Evolutionary conservation across 2,113 vertebrate genomes (phyloP).

Genomic region (Caretta caretta): DNA sequence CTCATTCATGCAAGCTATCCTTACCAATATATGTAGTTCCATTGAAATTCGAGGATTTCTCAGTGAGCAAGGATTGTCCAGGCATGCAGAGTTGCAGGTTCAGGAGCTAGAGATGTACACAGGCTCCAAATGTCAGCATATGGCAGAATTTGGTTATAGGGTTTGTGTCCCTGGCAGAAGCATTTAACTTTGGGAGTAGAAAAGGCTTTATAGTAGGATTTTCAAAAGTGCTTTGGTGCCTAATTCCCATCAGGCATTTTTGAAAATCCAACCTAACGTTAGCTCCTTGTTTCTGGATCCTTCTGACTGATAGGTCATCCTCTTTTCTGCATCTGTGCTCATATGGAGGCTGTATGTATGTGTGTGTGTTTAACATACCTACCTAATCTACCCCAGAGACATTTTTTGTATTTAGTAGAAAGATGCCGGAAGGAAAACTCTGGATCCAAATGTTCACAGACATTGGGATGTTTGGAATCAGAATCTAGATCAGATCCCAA

Average conservation of each 20-base stretch:
- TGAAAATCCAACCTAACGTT: accelerated
- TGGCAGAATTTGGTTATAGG: neutral
- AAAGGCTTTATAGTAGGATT: accelerated
- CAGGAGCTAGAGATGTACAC: neutral
- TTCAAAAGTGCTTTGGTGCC: neutral
- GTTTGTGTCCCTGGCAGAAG: neutral
- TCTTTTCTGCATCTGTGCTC: neutral
- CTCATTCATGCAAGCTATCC: accelerated
- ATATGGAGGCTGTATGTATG: accelerated
- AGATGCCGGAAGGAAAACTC: neutral
- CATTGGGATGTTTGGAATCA: neutral
- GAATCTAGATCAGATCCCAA: neutral
- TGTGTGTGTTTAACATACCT: accelerated
- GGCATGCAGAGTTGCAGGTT: neutral
- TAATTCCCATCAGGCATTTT: neutral
- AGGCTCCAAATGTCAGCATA: neutral
- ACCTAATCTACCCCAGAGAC: neutral
- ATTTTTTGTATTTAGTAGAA: neutral
- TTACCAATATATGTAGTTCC: neutral
- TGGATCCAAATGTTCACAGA: neutral
- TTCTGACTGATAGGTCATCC: neutral
- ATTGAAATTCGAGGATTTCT: neutral
- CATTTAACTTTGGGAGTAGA: neutral
- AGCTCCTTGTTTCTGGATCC: neutral
- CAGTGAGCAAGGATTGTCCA: neutral